These are phyloP conservation scores for Drosophila lini DNA, from an alignment of 1,140 invertebrate species.

Conservation along the genomic window DNA sequence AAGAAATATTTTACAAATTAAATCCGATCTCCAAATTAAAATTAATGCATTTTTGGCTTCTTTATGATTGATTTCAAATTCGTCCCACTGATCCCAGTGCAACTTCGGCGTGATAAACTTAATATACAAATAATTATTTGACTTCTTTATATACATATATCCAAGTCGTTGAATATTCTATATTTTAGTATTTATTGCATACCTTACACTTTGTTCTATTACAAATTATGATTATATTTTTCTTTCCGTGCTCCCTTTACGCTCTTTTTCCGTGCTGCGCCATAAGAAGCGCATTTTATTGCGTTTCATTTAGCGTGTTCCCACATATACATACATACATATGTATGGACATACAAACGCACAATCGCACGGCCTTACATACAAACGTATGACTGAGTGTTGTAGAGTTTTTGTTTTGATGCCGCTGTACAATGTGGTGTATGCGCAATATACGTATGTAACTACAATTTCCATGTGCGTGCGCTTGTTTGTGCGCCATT, in stretches of 20 bases:
- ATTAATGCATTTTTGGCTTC: too few species aligned
- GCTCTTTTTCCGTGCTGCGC: conserved; percentile 52
- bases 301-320: conserved; percentile 63
- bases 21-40: too few species aligned
- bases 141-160: not conserved
- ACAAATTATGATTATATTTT: not conserved
- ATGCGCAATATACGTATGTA: conserved; percentile 54
- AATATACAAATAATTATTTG: not conserved
- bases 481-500: conserved; percentile 20
- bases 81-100: too few species aligned
- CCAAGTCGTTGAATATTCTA: not conserved
- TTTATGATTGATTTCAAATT: too few species aligned
- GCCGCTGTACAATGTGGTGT: conserved; percentile 45
- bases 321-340: conserved; percentile 3
- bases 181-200: not conserved
- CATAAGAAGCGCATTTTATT: conserved; percentile 75
- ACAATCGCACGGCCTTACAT: conserved; percentile 3
- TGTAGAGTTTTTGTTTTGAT: conserved; percentile 59
- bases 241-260: conserved; percentile 25
- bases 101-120: too few species aligned
- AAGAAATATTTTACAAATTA: too few species aligned
- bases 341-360: conserved; percentile 14
- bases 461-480: conserved; percentile 36
- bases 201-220: not conserved
- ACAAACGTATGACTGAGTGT: not conserved